Conservation (phyloP, 2,888 invertebrate genomes). For the Chironomus riparius region DNA sequence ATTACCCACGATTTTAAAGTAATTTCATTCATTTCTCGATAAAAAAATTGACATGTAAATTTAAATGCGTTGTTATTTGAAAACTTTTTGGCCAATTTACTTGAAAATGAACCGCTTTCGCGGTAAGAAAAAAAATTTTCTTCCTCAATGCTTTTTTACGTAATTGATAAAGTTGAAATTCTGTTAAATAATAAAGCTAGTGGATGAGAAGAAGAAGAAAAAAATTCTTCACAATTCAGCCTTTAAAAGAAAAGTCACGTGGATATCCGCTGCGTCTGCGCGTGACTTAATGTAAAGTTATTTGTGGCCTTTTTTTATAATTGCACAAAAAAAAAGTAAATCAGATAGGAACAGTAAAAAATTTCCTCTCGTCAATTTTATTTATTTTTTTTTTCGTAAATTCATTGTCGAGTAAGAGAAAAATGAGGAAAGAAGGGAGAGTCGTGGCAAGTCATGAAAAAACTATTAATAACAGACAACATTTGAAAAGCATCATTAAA, state of each 20-base stretch:
- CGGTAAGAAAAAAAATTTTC: no score
- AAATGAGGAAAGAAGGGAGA: not conserved
- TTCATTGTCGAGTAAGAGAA: not conserved
- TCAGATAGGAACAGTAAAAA: not conserved
- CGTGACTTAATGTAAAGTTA: not conserved
- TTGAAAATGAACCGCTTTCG: not conserved
- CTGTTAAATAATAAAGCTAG: no score
- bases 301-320: not conserved
- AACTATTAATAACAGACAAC: constrained; percentile 24
- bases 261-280: constrained; percentile 16
- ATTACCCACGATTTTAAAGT: not conserved
- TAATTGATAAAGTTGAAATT: no score
- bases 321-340: constrained; percentile 7
- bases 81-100: not conserved
- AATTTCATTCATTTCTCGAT: not conserved
- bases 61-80: not conserved
- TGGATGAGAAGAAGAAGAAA: no score
- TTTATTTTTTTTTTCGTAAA: not conserved
- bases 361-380: not conserved
- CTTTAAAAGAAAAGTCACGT: constrained; percentile 22
- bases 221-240: not conserved
- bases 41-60: no score
- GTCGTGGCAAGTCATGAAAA: constrained; percentile 11
- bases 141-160: no score
- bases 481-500: constrained; percentile 23